Evolutionary conservation across 2,113 vertebrate species (phyloP).

Genomic region (Brachypodius melanocephalos): DNA sequence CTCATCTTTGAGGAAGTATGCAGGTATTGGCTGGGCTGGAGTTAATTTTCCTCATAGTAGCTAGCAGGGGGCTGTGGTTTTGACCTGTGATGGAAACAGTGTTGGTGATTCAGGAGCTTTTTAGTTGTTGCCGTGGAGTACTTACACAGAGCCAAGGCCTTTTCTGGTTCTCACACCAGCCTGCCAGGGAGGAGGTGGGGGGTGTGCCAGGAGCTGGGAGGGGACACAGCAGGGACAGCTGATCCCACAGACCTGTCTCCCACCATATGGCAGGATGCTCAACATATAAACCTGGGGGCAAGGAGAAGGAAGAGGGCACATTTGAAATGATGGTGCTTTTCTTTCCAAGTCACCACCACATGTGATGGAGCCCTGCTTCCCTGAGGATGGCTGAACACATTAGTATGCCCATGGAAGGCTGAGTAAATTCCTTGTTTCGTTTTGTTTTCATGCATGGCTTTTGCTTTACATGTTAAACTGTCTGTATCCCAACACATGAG

Average conservation of each 20-base stretch:
- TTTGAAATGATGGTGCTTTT: fast-evolving
- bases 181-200: too few relatives aligned
- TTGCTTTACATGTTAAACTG: neutral
- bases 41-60: neutral
- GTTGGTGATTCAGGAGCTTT: neutral
- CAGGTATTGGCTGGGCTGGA: neutral
- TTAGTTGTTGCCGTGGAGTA: neutral
- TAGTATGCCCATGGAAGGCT: neutral
- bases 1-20: neutral
- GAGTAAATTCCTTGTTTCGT: neutral
- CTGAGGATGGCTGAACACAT: neutral
- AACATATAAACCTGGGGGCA: neutral
- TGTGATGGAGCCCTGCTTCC: neutral
- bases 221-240: neutral
- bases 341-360: neutral
- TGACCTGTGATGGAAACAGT: neutral
- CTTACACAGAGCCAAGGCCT: neutral
- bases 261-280: neutral
- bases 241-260: neutral
- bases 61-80: neutral
- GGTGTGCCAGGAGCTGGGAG: neutral
- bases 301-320: neutral
- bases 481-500: neutral
- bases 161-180: neutral
- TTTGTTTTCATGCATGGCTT: neutral